phyloP scores from a whole-genome alignment of 1,140 invertebrate species.

The Hyphantria cunea region DNA sequence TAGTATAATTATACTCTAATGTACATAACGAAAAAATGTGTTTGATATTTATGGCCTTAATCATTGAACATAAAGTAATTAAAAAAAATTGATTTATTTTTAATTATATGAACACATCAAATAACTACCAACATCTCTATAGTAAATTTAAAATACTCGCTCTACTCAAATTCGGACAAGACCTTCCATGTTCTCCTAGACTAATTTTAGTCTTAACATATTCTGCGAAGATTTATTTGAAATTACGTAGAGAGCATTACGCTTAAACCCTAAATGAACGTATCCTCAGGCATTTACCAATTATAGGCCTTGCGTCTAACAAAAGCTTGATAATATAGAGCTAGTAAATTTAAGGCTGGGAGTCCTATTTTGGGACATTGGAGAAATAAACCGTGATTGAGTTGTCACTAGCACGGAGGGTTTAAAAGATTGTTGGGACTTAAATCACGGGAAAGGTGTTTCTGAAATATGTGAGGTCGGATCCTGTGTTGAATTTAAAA shows the following conservation, averaged over 20 bases:
- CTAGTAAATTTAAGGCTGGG: not conserved
- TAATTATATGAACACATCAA: too few species aligned
- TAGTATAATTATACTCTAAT: too few species aligned
- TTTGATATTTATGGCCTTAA: too few species aligned
- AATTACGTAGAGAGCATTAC: constrained; percentile 21
- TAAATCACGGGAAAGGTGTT: not conserved
- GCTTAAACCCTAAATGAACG: constrained; percentile 21
- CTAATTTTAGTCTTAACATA: constrained; percentile 20
- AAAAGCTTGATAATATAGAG: constrained; percentile 5
- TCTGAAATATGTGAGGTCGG: not conserved
- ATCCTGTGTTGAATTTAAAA: not conserved
- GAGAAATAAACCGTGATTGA: not conserved
- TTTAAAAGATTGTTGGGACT: not conserved
- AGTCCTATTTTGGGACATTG: not conserved
- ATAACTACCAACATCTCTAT: too few species aligned
- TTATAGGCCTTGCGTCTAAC: constrained; percentile 1
- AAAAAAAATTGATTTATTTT: too few species aligned
- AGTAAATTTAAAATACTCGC: too few species aligned
- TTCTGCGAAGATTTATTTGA: constrained; percentile 26
- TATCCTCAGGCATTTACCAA: constrained; percentile 16
- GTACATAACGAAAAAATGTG: too few species aligned
- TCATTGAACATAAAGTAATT: too few species aligned
- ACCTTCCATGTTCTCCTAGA: constrained; percentile 18
- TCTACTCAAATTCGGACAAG: not conserved
- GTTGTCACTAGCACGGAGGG: not conserved